Evolutionary conservation across 2,113 vertebrate species (phyloP).

Genomic region (Arothron firmamentum): DNA sequence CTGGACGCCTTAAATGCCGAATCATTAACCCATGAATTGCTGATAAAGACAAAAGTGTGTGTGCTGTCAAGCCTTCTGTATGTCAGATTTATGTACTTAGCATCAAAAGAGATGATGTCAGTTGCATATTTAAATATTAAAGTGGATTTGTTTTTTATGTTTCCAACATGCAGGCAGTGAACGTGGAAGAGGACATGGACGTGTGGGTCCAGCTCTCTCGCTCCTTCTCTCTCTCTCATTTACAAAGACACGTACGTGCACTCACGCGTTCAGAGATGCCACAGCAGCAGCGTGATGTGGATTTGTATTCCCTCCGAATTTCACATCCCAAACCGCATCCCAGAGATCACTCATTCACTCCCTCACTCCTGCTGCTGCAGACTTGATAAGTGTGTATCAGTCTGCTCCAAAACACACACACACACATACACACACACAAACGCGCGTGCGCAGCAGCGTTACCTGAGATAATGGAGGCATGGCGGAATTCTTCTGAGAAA

Average conservation of each 20-base stretch:
- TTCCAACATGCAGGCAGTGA: not conserved
- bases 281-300: not conserved
- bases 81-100: not conserved
- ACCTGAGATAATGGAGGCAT: constrained; percentile 96
- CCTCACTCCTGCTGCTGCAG: not conserved
- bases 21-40: not conserved
- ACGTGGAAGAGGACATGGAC: not conserved
- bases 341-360: constrained; percentile 17
- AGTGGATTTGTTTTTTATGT: not conserved
- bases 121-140: no score
- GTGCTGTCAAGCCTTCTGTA: not conserved
- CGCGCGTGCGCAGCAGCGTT: not conserved
- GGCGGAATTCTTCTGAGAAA: constrained; percentile 88
- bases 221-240: constrained; percentile 2
- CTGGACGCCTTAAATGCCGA: constrained; percentile 11
- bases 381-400: constrained; percentile 26
- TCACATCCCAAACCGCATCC: constrained; percentile 6
- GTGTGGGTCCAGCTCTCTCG: not conserved
- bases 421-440: not conserved
- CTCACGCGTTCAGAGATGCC: constrained; percentile 23
- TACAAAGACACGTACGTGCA: constrained; percentile 38
- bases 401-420: not conserved
- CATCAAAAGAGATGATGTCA: not conserved
- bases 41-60: not conserved
- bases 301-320: constrained; percentile 30